These are phyloP conservation scores for Leptodactylus fallax DNA, from an alignment of 2,797 vertebrate genomes.

Conservation along the genomic window DNA sequence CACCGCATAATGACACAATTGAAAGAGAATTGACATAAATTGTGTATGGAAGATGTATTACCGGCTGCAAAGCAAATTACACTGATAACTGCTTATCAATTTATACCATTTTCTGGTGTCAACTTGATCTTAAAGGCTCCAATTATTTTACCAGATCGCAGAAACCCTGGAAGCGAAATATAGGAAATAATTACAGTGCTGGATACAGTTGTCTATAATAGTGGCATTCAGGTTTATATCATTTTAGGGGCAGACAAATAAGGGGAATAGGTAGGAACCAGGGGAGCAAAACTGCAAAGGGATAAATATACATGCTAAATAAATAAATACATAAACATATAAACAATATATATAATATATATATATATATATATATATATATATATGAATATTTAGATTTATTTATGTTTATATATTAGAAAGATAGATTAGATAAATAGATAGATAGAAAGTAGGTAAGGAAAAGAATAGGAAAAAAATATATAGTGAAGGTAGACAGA, in stretches of 20 bases:
- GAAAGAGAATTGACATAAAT: slow-evolving; percentile 63
- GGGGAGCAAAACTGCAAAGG: too few species aligned
- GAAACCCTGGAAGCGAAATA: background rate
- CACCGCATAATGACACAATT: slow-evolving; percentile 53
- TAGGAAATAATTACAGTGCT: background rate
- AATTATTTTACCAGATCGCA: slow-evolving; percentile 33
- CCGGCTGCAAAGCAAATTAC: slow-evolving; percentile 57
- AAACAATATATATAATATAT: background rate
- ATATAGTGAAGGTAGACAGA: too few species aligned
- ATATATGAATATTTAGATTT: too few species aligned
- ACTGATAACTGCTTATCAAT: slow-evolving; percentile 48
- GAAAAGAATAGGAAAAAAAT: too few species aligned
- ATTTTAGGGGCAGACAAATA: background rate
- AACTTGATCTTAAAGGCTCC: slow-evolving; percentile 34
- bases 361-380: background rate
- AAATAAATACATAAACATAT: too few species aligned
- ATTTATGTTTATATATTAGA: too few species aligned
- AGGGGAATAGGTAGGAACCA: background rate
- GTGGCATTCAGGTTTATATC: background rate
- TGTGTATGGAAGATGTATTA: slow-evolving; percentile 55
- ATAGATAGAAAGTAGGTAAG: too few species aligned
- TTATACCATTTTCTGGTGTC: slow-evolving; percentile 47
- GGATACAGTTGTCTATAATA: too few species aligned
- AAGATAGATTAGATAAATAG: too few species aligned
- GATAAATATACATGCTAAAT: too few species aligned